Conservation (phyloP, 2,888 invertebrate genomes). For the Rutpela maculata region DNA sequence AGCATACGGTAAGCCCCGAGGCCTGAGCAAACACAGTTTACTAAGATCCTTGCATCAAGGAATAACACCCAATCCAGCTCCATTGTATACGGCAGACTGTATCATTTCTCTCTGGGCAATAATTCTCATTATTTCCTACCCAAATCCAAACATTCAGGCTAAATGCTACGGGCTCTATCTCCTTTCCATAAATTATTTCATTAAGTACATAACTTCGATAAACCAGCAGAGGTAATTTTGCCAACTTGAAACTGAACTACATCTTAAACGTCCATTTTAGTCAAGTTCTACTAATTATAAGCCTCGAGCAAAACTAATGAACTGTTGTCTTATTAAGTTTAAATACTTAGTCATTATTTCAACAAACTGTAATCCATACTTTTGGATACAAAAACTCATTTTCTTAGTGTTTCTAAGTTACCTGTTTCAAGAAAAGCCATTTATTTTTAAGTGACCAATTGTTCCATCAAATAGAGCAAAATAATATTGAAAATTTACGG, state of each 20-base stretch:
- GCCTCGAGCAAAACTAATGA: conserved; percentile 28
- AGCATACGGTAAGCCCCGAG: conserved; percentile 61
- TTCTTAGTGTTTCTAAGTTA: neutral
- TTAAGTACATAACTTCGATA: conserved; percentile 44
- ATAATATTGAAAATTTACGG: no score
- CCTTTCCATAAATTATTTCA: conserved; percentile 49
- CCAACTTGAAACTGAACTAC: conserved; percentile 34
- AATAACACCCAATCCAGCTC: conserved; percentile 47
- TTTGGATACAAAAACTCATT: neutral
- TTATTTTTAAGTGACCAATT: no score
- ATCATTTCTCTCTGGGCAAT: conserved; percentile 54
- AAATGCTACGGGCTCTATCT: conserved; percentile 40
- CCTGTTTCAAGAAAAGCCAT: no score
- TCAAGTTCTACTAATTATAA: conserved; percentile 32
- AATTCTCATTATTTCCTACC: conserved; percentile 53
- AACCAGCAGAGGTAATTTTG: conserved; percentile 42
- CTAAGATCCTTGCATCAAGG: conserved; percentile 61
- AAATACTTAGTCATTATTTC: conserved; percentile 4
- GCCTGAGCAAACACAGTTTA: conserved; percentile 64
- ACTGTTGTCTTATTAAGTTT: conserved; percentile 20
- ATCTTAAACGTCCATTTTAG: conserved; percentile 32
- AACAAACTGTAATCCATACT: neutral
- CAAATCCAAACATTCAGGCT: conserved; percentile 50
- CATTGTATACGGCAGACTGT: conserved; percentile 51
- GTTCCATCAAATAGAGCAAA: no score